Conservation (phyloP, 1,140 invertebrate genomes). For the Thalassaphorura encarpata region DNA sequence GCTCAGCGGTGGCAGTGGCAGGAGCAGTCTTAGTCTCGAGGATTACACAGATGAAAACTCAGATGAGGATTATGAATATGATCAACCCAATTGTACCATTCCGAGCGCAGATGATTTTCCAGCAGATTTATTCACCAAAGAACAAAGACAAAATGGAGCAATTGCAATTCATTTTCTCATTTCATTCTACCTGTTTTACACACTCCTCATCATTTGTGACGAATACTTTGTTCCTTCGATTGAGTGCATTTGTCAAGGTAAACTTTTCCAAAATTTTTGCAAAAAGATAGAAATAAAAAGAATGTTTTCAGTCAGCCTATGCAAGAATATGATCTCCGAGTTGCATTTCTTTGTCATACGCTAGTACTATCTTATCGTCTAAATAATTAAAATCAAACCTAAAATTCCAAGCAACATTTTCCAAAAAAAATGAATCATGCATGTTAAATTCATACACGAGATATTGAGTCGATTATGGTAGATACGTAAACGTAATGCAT, state of each 20-base stretch:
- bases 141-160: slow-evolving; percentile 64
- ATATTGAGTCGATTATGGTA: too few relatives aligned
- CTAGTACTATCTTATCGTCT: too few relatives aligned
- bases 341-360: background rate
- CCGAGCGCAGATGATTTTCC: slow-evolving; percentile 77
- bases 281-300: background rate
- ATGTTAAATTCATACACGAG: too few relatives aligned
- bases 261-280: slow-evolving; percentile 37
- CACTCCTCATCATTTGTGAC: slow-evolving; percentile 75
- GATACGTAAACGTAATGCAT: too few relatives aligned
- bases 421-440: too few relatives aligned
- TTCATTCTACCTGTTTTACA: slow-evolving; percentile 71
- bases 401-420: too few relatives aligned
- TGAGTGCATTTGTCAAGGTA: slow-evolving; percentile 76
- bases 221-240: slow-evolving; percentile 80
- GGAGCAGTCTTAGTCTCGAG: too few relatives aligned
- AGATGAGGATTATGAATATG: too few relatives aligned
- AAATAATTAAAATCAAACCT: too few relatives aligned
- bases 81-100: slow-evolving; percentile 67
- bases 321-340: background rate
- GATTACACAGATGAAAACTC: too few relatives aligned
- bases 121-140: slow-evolving; percentile 62
- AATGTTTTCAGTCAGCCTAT: too few relatives aligned
- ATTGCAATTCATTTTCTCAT: slow-evolving; percentile 68
- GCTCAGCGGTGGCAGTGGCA: too few relatives aligned